Evolutionary conservation across 1,140 invertebrate species (phyloP).

Genomic region (Scaptodrosophila lebanonensis): DNA sequence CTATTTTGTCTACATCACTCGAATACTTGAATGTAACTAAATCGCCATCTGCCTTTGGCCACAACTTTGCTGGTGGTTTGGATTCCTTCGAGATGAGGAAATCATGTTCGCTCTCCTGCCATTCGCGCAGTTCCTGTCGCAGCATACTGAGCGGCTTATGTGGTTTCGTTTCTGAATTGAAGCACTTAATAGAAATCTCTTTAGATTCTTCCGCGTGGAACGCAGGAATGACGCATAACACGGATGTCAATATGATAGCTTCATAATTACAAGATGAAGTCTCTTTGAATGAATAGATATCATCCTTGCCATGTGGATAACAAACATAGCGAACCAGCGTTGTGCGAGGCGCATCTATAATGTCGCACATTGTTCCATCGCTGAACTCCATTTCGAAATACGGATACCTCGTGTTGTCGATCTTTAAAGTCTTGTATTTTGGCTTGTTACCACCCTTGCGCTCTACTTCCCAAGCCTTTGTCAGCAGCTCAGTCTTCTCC

Average conservation of each 20-base stretch:
- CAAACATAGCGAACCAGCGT: slow-evolving; percentile 92
- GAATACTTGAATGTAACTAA: slow-evolving; percentile 47
- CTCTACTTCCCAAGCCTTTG: slow-evolving; percentile 76
- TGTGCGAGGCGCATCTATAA: slow-evolving; percentile 88
- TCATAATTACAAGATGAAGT: slow-evolving; percentile 96
- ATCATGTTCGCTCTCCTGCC: slow-evolving; percentile 74
- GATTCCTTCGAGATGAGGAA: slow-evolving; percentile 51
- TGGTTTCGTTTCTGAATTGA: slow-evolving; percentile 83
- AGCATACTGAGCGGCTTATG: slow-evolving; percentile 86
- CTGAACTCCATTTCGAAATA: slow-evolving; percentile 88
- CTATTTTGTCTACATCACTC: slow-evolving; percentile 58
- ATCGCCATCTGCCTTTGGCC: slow-evolving; percentile 45
- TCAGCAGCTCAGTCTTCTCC: slow-evolving; percentile 80
- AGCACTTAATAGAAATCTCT: slow-evolving; percentile 89
- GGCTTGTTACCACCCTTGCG: slow-evolving; percentile 76
- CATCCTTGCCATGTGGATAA: slow-evolving; percentile 90
- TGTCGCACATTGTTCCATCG: slow-evolving; percentile 93
- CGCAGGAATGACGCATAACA: slow-evolving; percentile 91
- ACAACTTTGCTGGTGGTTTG: slow-evolving; percentile 34
- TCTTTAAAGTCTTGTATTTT: slow-evolving; percentile 82
- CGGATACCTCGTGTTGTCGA: slow-evolving; percentile 91
- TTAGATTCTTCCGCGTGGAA: slow-evolving; percentile 90
- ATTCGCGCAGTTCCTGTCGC: slow-evolving; percentile 84
- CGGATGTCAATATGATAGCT: slow-evolving; percentile 89
- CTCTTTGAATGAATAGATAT: slow-evolving; percentile 95